Base-by-base conservation (phyloP, 1,140 invertebrate genomes). In the Eciton burchellii region DNA sequence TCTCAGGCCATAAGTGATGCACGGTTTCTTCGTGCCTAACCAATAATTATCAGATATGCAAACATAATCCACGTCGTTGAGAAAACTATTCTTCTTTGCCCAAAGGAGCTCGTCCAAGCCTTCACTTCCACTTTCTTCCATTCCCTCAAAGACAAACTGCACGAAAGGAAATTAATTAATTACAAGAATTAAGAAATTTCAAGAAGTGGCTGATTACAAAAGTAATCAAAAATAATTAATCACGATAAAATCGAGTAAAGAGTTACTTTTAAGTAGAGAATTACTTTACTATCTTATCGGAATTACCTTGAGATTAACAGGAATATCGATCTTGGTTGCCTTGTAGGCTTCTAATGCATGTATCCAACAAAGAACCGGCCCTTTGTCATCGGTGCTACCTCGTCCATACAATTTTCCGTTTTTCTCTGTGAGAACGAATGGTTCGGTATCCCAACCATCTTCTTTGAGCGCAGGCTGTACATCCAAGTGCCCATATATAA, bases 1-100 rank as follows among this genome's bases (percentile, higher is more conserved):
- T 89, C 98, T 95, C 0, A 99, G 95, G 5, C 99, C 99, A 94
- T 99, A 99, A 1, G 99, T 99, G 54, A 99, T 96, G 92, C 99
- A 99, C 0, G 99, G 99, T 92, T 99, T 99, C 12, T 96, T 97
- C 49, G 97, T 99, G 8, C 99, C 99, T 21, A 99, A 93, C 99
- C 99, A 99, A 91, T 99, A 99, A 94, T 99, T 99, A 91, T 99
- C 99, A 56, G 98, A 99, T 90, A 99, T 99, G 92, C 98, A 99
- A 43, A 99, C 98, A 94, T 96, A 99, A 92, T 99, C 99, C 0
- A 99, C 96, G 91, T 96, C 95, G 73, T 96, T 95, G 16, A 99
- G 95, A 92, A 99, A 99, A 19, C 93, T 94, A 74, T 96, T 95
- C 92, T 98, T 98, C 83, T 95, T 94, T 4, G 96, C 91, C 83